Evolutionary conservation across 2,888 invertebrate species (phyloP).

Genomic region (Lycophotia porphyrea): DNA sequence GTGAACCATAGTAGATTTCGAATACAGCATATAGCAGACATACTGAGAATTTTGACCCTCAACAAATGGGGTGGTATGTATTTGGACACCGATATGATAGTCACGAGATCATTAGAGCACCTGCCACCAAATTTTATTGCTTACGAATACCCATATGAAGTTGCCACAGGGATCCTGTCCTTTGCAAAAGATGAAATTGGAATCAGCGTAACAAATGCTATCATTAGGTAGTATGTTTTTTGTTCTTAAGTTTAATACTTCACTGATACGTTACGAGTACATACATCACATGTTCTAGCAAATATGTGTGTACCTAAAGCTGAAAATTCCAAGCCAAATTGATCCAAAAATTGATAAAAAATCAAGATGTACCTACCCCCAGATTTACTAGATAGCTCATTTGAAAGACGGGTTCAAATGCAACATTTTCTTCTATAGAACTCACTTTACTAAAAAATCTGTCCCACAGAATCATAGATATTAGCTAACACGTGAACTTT

Average conservation of each 20-base stretch:
- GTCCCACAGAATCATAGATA: no score
- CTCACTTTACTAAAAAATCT: no score
- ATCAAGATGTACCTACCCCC: no score
- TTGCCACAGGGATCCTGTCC: slow-evolving; percentile 67
- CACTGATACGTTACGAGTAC: no score
- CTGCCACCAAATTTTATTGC: slow-evolving; percentile 90
- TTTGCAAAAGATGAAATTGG: slow-evolving; percentile 77
- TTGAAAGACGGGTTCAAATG: no score
- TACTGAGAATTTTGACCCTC: slow-evolving; percentile 91
- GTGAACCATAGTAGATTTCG: slow-evolving; percentile 28
- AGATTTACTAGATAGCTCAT: no score
- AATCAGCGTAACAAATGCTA: slow-evolving; percentile 18
- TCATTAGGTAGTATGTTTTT: slow-evolving; percentile 32
- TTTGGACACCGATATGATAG: slow-evolving; percentile 93
- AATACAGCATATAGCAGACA: slow-evolving; percentile 90
- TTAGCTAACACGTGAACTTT: no score
- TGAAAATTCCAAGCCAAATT: no score
- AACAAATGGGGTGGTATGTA: slow-evolving; percentile 94
- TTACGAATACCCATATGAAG: slow-evolving; percentile 87
- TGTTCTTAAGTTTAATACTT: background rate
- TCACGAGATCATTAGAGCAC: slow-evolving; percentile 88
- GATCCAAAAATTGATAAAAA: no score
- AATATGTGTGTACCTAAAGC: no score
- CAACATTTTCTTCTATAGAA: no score
- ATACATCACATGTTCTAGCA: no score